Conservation (phyloP, 2,113 vertebrate species). For the Actinemys pallida region DNA sequence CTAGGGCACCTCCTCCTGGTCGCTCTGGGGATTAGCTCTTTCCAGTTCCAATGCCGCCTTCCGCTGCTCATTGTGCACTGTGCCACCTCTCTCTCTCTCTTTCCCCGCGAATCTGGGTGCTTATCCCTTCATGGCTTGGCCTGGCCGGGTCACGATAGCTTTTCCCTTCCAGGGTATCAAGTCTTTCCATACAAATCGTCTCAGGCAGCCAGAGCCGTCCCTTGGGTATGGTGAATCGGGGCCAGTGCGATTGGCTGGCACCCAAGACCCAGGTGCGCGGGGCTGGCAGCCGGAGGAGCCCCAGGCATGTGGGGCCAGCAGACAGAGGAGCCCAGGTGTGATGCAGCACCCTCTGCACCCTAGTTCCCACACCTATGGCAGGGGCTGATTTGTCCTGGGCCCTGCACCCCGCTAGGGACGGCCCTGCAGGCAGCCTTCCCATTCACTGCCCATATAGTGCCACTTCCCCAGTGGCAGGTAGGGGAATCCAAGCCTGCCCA, state of each 20-base stretch:
- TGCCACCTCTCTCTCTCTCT: not conserved
- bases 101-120: not conserved
- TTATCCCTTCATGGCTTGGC: not conserved
- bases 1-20: not conserved
- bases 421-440: not conserved
- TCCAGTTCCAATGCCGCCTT: not conserved
- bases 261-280: accelerated
- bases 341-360: too few relatives aligned
- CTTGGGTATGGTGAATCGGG: too few relatives aligned
- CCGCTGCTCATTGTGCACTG: not conserved
- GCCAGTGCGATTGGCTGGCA: too few relatives aligned
- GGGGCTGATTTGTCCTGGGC: too few relatives aligned
- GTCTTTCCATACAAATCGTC: accelerated
- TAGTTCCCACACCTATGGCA: too few relatives aligned
- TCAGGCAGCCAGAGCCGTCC: too few relatives aligned
- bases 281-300: too few relatives aligned
- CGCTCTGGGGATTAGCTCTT: not conserved
- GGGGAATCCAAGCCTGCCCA: too few relatives aligned
- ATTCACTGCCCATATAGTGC: not conserved
- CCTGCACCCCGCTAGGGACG: too few relatives aligned
- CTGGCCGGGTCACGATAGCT: not conserved
- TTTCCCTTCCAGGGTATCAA: not conserved
- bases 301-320: too few relatives aligned
- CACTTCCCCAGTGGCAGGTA: not conserved
- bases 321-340: too few relatives aligned